Evolutionary conservation across 2,113 vertebrate species (phyloP).

Genomic region (Rhinoptilus africanus): DNA sequence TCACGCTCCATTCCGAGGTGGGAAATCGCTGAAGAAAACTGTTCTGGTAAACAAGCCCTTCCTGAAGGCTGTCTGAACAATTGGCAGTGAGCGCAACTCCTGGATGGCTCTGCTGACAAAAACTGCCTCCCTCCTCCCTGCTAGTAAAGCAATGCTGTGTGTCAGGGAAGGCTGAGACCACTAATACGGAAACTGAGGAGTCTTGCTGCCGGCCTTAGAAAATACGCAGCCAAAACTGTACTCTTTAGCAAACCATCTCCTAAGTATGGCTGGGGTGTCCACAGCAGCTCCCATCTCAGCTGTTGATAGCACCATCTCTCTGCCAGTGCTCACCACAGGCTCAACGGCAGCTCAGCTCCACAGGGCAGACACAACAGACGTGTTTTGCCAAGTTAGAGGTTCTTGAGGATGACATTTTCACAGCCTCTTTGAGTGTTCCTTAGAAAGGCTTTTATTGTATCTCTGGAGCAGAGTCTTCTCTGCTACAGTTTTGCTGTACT

Average conservation of each 20-base stretch:
- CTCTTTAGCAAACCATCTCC: background rate
- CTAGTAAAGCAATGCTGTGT: background rate
- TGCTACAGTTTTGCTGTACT: background rate
- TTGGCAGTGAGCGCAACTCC: background rate
- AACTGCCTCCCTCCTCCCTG: background rate
- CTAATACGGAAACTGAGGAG: background rate
- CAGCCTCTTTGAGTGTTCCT: background rate
- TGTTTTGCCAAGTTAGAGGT: background rate
- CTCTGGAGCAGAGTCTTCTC: background rate
- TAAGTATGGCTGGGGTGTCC: background rate
- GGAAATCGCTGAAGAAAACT: background rate
- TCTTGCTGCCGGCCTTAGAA: background rate
- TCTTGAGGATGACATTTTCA: background rate
- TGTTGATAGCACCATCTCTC: background rate
- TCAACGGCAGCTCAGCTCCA: accelerated
- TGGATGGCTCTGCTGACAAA: background rate
- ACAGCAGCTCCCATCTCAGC: background rate
- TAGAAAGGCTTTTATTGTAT: background rate
- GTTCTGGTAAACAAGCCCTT: conserved; percentile 51
- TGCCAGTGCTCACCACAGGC: background rate
- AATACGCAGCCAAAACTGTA: background rate
- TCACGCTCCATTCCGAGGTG: background rate
- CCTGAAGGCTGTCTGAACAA: background rate
- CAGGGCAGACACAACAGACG: accelerated
- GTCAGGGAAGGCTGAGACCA: background rate